These are phyloP conservation scores for Galaxias olidus DNA, from an alignment of 2,797 vertebrate species.

Conservation along the genomic window DNA sequence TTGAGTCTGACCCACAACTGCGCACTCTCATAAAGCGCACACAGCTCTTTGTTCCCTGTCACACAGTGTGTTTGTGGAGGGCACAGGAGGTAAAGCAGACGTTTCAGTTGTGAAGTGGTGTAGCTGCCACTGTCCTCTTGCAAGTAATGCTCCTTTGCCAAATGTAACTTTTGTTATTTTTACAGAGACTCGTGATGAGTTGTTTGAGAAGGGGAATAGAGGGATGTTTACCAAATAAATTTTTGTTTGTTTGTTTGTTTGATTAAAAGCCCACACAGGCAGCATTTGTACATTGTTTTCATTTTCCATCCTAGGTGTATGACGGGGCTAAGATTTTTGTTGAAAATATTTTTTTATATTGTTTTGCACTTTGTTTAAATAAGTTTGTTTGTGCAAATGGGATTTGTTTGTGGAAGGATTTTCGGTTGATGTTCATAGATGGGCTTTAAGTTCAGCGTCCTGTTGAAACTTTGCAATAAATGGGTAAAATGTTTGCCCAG, in stretches of 20 bases:
- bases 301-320: too few relatives aligned
- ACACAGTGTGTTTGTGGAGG: constrained; percentile 1
- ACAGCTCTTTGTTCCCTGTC: neutral
- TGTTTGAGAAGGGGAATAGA: constrained; percentile 4
- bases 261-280: too few relatives aligned
- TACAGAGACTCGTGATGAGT: constrained; percentile 31
- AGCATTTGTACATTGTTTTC: too few relatives aligned
- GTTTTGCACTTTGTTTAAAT: too few relatives aligned
- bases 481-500: too few relatives aligned
- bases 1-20: constrained; percentile 1
- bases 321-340: too few relatives aligned
- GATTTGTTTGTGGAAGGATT: too few relatives aligned
- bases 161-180: constrained; percentile 27
- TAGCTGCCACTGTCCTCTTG: constrained; percentile 47
- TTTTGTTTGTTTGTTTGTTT: constrained; percentile 22
- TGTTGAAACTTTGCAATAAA: too few relatives aligned
- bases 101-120: constrained; percentile 49
- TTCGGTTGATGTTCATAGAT: too few relatives aligned
- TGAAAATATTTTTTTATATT: too few relatives aligned
- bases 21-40: neutral
- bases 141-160: constrained; percentile 28
- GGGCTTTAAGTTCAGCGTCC: too few relatives aligned
- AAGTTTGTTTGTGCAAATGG: too few relatives aligned
- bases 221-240: constrained; percentile 19
- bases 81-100: neutral